These are phyloP conservation scores for Margaritifera margaritifera DNA, from an alignment of 2,888 invertebrate species.

Conservation along the genomic window DNA sequence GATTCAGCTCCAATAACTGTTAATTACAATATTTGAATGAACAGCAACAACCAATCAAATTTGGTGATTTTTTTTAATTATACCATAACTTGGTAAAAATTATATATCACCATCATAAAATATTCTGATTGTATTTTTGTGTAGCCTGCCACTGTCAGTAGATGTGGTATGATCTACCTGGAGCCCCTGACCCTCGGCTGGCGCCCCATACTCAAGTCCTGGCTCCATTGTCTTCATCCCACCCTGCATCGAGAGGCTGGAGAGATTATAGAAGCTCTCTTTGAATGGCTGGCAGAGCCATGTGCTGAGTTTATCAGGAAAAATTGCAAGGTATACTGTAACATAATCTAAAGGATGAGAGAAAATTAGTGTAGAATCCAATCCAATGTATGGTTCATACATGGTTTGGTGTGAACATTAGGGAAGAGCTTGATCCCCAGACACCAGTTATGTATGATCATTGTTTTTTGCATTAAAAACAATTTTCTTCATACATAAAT, in stretches of 20 bases:
- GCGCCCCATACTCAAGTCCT: constrained; percentile 85
- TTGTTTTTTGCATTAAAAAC: no score
- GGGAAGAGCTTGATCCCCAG: no score
- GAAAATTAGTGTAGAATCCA: no score
- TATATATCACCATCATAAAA: neutral
- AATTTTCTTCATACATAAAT: no score
- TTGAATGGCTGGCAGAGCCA: constrained; percentile 86
- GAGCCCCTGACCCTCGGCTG: constrained; percentile 89
- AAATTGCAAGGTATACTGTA: constrained; percentile 76
- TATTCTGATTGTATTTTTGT: constrained; percentile 1
- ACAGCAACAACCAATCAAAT: no score
- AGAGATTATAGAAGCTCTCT: constrained; percentile 75
- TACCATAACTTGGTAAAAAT: no score
- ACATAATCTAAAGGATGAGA: neutral
- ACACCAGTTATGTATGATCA: no score
- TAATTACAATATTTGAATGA: no score
- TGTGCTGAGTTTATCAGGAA: constrained; percentile 82
- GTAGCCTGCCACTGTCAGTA: constrained; percentile 88
- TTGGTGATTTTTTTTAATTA: no score
- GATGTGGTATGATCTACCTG: constrained; percentile 96
- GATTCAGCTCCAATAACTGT: no score
- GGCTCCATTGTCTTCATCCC: constrained; percentile 80
- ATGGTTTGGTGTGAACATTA: no score
- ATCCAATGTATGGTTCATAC: no score
- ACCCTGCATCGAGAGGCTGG: constrained; percentile 76